Evolutionary conservation across 2,113 vertebrate genomes (phyloP).

Genomic region (Oryzias celebensis): DNA sequence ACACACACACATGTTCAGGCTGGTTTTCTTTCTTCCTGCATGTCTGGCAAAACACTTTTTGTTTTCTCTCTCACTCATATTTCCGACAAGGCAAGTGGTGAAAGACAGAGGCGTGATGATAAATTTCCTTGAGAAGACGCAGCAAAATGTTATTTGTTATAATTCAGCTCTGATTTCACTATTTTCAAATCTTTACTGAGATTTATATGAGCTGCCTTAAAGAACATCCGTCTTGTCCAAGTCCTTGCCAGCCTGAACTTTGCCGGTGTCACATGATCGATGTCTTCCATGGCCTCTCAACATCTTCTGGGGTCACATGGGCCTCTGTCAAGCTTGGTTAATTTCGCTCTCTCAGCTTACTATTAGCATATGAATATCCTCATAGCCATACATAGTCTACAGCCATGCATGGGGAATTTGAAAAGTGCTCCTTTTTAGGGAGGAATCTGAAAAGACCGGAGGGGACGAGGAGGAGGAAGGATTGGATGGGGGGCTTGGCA

Average conservation of each 20-base stretch:
- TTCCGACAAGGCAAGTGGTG: constrained; percentile 27
- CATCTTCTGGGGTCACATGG: constrained; percentile 66
- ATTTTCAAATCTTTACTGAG: constrained; percentile 66
- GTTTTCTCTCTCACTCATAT: constrained; percentile 17
- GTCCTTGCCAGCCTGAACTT: constrained; percentile 36
- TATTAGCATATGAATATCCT: constrained; percentile 75
- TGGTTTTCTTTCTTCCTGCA: constrained; percentile 7
- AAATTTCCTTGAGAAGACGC: constrained; percentile 32
- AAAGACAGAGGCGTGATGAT: constrained; percentile 41
- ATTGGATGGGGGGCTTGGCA: constrained; percentile 58
- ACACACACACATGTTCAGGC: constrained; percentile 1
- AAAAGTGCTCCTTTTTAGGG: constrained; percentile 53
- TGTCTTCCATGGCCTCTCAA: constrained; percentile 64
- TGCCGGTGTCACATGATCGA: constrained; percentile 68
- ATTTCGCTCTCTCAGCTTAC: constrained; percentile 66
- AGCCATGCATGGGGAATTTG: constrained; percentile 59
- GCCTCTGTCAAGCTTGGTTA: constrained; percentile 74
- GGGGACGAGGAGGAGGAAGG: constrained; percentile 63
- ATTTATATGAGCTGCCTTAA: constrained; percentile 59
- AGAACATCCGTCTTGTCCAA: constrained; percentile 69
- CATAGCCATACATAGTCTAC: constrained; percentile 65
- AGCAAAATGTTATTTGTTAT: constrained; percentile 66
- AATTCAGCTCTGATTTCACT: constrained; percentile 73
- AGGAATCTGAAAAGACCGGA: constrained; percentile 64
- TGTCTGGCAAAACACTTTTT: constrained; percentile 8